Evolutionary conservation across 2,797 vertebrate genomes (phyloP), one percentile per base, ranked within the genome.

Genomic region (Botia kubotai): DNA sequence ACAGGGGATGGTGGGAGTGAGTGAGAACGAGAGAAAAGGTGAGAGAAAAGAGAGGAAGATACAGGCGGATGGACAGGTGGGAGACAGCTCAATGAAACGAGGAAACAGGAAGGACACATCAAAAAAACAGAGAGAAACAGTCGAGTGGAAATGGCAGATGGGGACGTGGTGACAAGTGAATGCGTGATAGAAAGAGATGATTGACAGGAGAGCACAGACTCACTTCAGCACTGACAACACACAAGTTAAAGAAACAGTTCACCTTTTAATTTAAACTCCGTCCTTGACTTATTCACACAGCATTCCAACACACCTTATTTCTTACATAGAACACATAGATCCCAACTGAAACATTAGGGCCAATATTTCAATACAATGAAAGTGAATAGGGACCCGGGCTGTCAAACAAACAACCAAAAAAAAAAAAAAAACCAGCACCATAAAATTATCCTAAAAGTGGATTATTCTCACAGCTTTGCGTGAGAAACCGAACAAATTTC

Each of bases 81-180:
- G 78, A 21, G 21, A 57, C 63, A 39, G 71, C 72, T 63, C 33
- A 79, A 75, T 57, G 19, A 82, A 62, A 58, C 4, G 33, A 69
- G 72, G 60, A 71, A 75, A 70, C 63, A 80, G 2, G 19, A 76
- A 82, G 68, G 75, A 79, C 62, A 57, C 55, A 58, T 78, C 55
- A 79, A 81, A 77, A 75, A 75, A 57, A 87, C 75, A 77, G 33
- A 39, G 58, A 72, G 57, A 55, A 33, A 52, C 19, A 63, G 74
- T 67, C 21, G 39, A 68, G 48, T 57, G 77, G 65, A 70, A 55
- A 80, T 50, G 72, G 71, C 77, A 80, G 77, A 65, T 12, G 52
- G 58, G 26, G 58, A 43, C 4, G 16, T 8, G 50, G 58, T 65
- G 50, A 66, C 63, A 60, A 72, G 55, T 36, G 75, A 72, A 72